Evolutionary conservation across 2,797 vertebrate species (phyloP).

Genomic region (Moxostoma hubbsi): DNA sequence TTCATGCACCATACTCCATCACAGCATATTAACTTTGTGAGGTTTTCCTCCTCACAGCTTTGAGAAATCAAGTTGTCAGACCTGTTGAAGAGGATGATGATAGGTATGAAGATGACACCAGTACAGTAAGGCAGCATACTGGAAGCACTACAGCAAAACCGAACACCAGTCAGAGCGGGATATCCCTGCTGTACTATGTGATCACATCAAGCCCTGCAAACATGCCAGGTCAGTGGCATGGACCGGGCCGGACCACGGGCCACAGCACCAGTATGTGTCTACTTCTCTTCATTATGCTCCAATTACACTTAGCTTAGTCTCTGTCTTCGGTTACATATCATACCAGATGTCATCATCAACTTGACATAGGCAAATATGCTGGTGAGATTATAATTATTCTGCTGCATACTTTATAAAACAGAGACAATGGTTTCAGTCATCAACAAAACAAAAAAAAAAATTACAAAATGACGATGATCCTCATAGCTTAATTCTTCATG

Average conservation of each 20-base stretch:
- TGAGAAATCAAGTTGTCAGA: slow-evolving; percentile 74
- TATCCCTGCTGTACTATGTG: slow-evolving; percentile 91
- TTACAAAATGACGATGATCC: too few relatives aligned
- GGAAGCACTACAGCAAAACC: slow-evolving; percentile 82
- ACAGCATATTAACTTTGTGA: not conserved
- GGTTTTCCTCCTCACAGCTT: slow-evolving; percentile 73
- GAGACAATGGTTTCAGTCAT: too few relatives aligned
- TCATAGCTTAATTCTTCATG: too few relatives aligned
- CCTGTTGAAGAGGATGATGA: slow-evolving; percentile 60
- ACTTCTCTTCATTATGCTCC: slow-evolving; percentile 33
- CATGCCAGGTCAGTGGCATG: slow-evolving; percentile 91
- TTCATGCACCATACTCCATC: not conserved
- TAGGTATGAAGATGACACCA: slow-evolving; percentile 69
- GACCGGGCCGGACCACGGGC: slow-evolving; percentile 71
- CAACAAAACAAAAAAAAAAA: too few relatives aligned
- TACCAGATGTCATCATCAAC: not conserved
- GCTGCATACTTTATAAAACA: not conserved
- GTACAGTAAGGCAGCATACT: slow-evolving; percentile 73
- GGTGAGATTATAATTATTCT: not conserved
- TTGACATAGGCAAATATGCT: not conserved
- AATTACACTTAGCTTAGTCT: not conserved
- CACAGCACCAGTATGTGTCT: slow-evolving; percentile 77
- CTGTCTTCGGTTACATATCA: not conserved
- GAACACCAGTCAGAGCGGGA: slow-evolving; percentile 83
- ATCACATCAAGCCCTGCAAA: slow-evolving; percentile 95